Conservation (phyloP, 92 coral and sea anemone species). For the Palythoa grandis region DNA sequence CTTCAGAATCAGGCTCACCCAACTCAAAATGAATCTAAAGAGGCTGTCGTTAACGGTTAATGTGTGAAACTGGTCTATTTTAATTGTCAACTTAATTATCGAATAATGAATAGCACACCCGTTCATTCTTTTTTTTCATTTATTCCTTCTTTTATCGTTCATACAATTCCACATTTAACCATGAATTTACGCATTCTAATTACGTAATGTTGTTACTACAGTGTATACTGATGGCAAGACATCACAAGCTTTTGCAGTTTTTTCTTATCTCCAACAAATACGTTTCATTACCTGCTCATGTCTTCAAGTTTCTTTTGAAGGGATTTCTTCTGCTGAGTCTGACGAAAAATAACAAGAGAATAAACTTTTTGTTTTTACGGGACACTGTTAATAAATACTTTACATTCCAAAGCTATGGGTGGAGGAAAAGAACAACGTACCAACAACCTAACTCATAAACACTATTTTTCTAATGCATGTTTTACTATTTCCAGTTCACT, state of each 20-base stretch:
- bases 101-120: not conserved
- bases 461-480: too few species aligned
- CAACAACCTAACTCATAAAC: too few species aligned
- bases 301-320: conserved; percentile 64
- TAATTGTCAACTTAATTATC: not conserved
- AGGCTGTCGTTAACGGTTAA: not conserved
- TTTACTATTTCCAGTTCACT: too few species aligned
- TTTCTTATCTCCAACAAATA: not conserved
- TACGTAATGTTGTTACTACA: too few species aligned
- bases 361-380: not conserved
- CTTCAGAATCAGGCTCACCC: not conserved
- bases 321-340: conserved; percentile 54
- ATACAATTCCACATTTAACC: too few species aligned
- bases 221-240: not conserved
- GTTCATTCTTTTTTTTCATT: too few species aligned
- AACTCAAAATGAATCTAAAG: not conserved
- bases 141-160: too few species aligned
- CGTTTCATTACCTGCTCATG: conserved; percentile 20
- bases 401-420: not conserved
- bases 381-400: not conserved
- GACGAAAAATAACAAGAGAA: not conserved
- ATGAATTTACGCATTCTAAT: too few species aligned
- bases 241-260: not conserved
- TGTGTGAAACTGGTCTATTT: not conserved
- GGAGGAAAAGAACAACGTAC: too few species aligned